A percentile compares a stretch with the other conserved stretches of the same genome.
These are phyloP conservation scores for Parazoanthus atlanticus DNA, from an alignment of 92 coral and sea anemone genomes.

Conservation along the genomic window DNA sequence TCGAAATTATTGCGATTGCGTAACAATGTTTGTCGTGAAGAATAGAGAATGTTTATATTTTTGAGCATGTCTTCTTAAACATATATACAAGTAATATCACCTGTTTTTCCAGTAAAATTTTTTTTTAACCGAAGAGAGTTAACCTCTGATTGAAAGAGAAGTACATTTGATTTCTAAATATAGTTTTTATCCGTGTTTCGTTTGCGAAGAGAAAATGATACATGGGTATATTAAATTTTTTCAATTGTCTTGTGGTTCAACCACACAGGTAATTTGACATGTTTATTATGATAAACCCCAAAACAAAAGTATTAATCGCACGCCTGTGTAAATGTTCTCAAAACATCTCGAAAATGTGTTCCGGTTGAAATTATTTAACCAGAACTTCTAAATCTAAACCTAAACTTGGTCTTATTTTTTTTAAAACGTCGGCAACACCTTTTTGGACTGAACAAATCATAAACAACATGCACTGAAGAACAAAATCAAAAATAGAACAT, in stretches of 20 bases:
- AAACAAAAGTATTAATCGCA: not conserved
- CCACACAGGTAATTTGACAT: conserved; percentile 12
- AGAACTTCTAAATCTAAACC: not conserved
- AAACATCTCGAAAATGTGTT: not conserved
- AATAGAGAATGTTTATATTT: too few species aligned
- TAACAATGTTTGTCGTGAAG: too few species aligned
- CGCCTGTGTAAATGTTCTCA: not conserved
- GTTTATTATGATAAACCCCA: not conserved
- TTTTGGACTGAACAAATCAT: not conserved
- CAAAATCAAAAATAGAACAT: too few species aligned
- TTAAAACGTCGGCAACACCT: not conserved
- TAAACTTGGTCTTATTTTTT: too few species aligned
- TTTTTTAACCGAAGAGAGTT: too few species aligned
- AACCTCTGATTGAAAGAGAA: too few species aligned
- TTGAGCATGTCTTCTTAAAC: too few species aligned
- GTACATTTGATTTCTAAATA: too few species aligned
- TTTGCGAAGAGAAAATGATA: not conserved
- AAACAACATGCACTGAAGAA: not conserved
- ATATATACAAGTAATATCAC: too few species aligned
- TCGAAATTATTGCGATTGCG: too few species aligned
- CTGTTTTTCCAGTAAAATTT: too few species aligned
- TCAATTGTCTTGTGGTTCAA: not conserved
- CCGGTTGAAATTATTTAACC: not conserved
- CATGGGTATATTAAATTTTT: not conserved
- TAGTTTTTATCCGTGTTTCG: not conserved